Evolutionary conservation across 2,888 invertebrate species (phyloP).

Genomic region (Lithophane ornitopus): DNA sequence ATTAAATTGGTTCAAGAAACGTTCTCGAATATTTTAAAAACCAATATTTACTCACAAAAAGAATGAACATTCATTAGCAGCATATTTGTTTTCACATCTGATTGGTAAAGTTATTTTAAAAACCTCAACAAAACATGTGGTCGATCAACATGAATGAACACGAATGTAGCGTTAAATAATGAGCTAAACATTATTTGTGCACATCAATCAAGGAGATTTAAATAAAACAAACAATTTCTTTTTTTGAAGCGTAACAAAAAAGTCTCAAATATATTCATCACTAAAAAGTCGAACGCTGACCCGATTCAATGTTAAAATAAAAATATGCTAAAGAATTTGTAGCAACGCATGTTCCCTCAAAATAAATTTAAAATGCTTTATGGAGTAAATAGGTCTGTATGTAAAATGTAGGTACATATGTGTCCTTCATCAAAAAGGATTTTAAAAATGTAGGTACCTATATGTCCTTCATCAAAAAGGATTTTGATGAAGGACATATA

Average conservation of each 20-base stretch:
- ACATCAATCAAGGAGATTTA: not conserved
- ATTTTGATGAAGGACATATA: too few relatives aligned
- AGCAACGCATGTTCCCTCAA: not conserved
- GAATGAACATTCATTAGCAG: not conserved
- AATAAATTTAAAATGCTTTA: slow-evolving; percentile 10
- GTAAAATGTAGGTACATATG: too few relatives aligned
- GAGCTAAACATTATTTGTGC: not conserved
- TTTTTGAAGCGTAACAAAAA: not conserved
- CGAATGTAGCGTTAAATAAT: not conserved
- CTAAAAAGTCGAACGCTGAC: not conserved
- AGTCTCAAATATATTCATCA: not conserved
- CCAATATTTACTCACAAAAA: slow-evolving; percentile 13
- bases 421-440: slow-evolving; percentile 17
- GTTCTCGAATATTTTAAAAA: slow-evolving; percentile 11
- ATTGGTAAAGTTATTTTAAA: slow-evolving; percentile 2
- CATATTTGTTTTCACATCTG: slow-evolving; percentile 10
- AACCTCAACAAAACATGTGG: slow-evolving; percentile 3
- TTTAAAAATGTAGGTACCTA: too few relatives aligned
- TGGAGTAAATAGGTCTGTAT: not conserved
- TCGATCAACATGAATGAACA: not conserved
- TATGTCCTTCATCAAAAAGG: slow-evolving; percentile 18
- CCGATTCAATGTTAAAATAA: not conserved
- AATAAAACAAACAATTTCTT: not conserved
- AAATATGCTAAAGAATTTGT: not conserved
- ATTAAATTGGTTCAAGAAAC: slow-evolving; percentile 4